Evolutionary conservation across 2,888 invertebrate genomes (phyloP).

Genomic region (Macaria notata): DNA sequence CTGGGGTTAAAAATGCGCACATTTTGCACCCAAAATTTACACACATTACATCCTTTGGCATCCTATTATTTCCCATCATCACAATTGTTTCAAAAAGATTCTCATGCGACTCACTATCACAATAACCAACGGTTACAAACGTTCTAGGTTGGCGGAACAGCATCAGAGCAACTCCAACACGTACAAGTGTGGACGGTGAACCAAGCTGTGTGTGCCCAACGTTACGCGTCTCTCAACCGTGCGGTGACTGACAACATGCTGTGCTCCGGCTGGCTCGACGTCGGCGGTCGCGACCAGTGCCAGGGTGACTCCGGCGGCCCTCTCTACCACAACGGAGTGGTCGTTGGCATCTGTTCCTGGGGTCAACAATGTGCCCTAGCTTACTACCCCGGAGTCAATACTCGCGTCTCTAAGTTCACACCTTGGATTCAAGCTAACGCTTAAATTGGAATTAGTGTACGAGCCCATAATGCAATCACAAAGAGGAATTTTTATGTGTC

Average conservation of each 20-base stretch:
- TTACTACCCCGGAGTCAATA: constrained; percentile 46
- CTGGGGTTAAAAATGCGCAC: too few relatives aligned
- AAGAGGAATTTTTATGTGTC: too few relatives aligned
- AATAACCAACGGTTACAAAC: neutral
- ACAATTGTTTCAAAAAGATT: too few relatives aligned
- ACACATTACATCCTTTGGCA: too few relatives aligned
- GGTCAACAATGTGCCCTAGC: constrained; percentile 41
- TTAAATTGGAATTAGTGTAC: constrained; percentile 28
- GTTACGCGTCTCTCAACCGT: constrained; percentile 27
- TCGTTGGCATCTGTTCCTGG: constrained; percentile 53
- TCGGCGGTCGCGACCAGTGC: constrained; percentile 64
- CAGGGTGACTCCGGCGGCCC: constrained; percentile 62
- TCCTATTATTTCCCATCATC: too few relatives aligned
- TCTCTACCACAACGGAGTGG: constrained; percentile 50
- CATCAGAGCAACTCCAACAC: constrained; percentile 39
- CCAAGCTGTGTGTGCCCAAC: constrained; percentile 35
- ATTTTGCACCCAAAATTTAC: too few relatives aligned
- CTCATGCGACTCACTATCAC: neutral
- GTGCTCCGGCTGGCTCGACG: constrained; percentile 57
- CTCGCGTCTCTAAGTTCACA: constrained; percentile 49
- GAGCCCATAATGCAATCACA: too few relatives aligned
- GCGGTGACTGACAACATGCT: constrained; percentile 31
- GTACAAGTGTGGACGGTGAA: constrained; percentile 46
- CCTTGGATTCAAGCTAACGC: constrained; percentile 52
- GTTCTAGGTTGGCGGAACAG: constrained; percentile 21